Conservation (phyloP, 2,113 vertebrate species). For the Catharus minimus region DNA sequence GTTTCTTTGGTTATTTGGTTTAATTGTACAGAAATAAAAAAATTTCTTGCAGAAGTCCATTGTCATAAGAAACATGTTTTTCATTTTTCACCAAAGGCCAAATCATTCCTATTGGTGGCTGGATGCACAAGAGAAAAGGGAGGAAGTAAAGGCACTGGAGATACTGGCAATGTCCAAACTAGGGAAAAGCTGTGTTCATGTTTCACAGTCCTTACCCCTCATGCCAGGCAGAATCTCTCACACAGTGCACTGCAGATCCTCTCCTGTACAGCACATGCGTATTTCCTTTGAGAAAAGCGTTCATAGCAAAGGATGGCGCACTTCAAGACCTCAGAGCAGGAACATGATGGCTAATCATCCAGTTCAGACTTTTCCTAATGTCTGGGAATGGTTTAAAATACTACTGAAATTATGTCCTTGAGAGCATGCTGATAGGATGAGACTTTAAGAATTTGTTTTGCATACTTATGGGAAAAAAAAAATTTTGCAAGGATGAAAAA, state of each 20-base stretch:
- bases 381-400: not conserved
- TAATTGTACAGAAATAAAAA: conserved; percentile 3
- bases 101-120: not conserved
- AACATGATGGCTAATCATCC: not conserved
- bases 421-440: not conserved
- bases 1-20: not conserved
- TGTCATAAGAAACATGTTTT: not conserved
- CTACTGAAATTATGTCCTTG: not conserved
- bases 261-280: not conserved
- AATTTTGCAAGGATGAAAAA: not conserved
- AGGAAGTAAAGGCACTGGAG: not conserved
- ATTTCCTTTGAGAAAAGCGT: not conserved
- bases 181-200: not conserved
- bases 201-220: not conserved
- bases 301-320: not conserved
- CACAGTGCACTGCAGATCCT: not conserved
- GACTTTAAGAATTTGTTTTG: not conserved
- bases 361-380: not conserved
- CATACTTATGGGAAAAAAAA: not conserved
- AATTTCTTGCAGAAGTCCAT: not conserved
- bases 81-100: not conserved
- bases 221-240: not conserved
- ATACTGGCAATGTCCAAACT: not conserved
- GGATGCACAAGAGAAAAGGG: not conserved
- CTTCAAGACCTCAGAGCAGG: not conserved